phyloP scores from a whole-genome alignment of 1,140 invertebrate species.

The Manduca sexta region DNA sequence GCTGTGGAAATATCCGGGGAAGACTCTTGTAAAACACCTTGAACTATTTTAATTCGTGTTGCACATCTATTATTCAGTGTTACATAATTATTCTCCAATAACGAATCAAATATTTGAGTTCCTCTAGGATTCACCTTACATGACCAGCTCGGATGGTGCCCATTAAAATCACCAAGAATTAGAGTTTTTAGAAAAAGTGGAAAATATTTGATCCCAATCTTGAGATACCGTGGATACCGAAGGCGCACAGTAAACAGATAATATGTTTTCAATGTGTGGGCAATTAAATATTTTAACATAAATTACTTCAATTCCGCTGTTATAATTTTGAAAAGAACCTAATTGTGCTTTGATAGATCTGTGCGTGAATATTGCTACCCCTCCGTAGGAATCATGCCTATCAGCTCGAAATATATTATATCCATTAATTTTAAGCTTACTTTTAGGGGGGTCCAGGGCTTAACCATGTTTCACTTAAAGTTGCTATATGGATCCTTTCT shows the following conservation, averaged over 20 bases:
- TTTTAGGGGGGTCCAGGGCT: slow-evolving; percentile 4
- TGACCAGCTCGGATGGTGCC: slow-evolving; percentile 18
- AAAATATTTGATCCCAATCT: slow-evolving; percentile 17
- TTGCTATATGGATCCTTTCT: no score
- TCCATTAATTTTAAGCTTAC: slow-evolving; percentile 15
- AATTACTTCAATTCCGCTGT: slow-evolving; percentile 2
- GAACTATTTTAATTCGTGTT: slow-evolving; percentile 12
- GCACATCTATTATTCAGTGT: slow-evolving; percentile 12
- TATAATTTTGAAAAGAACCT: background rate
- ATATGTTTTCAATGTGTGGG: slow-evolving; percentile 7
- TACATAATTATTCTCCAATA: slow-evolving; percentile 8
- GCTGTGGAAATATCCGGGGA: slow-evolving; percentile 18
- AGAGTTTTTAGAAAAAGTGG: background rate
- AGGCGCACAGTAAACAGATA: slow-evolving; percentile 13
- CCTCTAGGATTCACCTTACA: slow-evolving; percentile 14
- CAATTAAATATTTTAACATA: slow-evolving; percentile 7
- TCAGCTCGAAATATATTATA: slow-evolving; percentile 24
- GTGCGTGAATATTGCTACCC: slow-evolving; percentile 16
- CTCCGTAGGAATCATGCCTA: slow-evolving; percentile 22
- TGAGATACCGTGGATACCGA: background rate
- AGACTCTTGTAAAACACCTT: slow-evolving; percentile 9
- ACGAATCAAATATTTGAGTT: slow-evolving; percentile 14
- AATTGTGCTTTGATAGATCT: slow-evolving; percentile 3
- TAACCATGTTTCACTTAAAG: slow-evolving; percentile 21
- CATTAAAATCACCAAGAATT: slow-evolving; percentile 20